Evolutionary conservation across 2,888 invertebrate species (phyloP).

Genomic region (Uropetala carovei): DNA sequence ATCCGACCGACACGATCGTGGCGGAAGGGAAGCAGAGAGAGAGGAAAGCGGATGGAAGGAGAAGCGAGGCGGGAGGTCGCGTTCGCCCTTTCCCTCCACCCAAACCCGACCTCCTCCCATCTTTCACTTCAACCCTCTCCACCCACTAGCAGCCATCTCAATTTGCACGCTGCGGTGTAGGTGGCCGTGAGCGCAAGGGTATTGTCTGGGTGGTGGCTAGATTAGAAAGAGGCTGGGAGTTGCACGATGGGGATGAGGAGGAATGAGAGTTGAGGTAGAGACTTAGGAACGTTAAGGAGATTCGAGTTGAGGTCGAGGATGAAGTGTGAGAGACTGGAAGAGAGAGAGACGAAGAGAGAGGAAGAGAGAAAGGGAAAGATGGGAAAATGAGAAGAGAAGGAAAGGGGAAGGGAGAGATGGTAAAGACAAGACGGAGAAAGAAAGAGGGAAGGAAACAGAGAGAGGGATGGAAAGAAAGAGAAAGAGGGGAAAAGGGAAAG

Average conservation of each 20-base stretch:
- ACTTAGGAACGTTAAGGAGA: not conserved
- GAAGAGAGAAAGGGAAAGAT: not conserved
- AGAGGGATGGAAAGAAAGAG: not conserved
- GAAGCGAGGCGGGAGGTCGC: not conserved
- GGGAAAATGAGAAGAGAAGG: not conserved
- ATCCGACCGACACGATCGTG: not conserved
- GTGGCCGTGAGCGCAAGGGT: constrained; percentile 20
- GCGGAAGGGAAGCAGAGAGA: not conserved
- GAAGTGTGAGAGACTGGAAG: not conserved
- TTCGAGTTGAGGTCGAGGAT: not conserved
- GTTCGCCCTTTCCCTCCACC: not conserved
- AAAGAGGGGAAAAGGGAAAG: not conserved
- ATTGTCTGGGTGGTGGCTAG: constrained; percentile 14
- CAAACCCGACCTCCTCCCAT: not conserved
- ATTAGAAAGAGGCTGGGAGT: not conserved
- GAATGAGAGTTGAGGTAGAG: not conserved
- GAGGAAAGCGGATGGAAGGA: not conserved
- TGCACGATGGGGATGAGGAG: not conserved
- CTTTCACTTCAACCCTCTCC: not conserved
- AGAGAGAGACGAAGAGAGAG: not conserved
- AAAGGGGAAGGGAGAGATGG: not conserved
- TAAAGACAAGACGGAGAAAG: not conserved
- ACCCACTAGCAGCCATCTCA: not conserved
- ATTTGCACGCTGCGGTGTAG: constrained; percentile 26
- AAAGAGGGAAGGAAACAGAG: not conserved